phyloP scores from a whole-genome alignment of 2,113 vertebrate species.

The Lanius collurio region DNA sequence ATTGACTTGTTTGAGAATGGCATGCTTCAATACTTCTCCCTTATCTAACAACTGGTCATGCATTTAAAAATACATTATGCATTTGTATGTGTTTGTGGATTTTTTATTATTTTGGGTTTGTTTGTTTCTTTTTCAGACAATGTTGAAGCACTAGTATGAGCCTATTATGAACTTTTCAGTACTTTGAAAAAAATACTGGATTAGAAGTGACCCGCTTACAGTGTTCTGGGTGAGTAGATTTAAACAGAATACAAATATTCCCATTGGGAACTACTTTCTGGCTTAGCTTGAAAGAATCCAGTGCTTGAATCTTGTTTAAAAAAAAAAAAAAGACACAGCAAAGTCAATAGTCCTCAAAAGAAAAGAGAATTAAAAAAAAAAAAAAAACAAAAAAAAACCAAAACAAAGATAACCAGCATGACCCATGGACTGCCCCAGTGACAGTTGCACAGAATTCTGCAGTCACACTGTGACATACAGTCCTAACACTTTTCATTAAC shows the following conservation, averaged over 20 bases:
- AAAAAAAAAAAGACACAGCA: not conserved
- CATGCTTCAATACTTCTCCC: not conserved
- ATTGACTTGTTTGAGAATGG: not conserved
- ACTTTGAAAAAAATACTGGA: not conserved
- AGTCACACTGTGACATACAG: not conserved
- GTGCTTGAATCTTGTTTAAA: not conserved
- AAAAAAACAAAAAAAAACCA: not conserved
- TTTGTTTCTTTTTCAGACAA: not conserved
- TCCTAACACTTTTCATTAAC: not conserved
- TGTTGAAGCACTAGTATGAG: not conserved
- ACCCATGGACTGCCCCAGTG: not conserved
- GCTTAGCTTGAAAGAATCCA: not conserved
- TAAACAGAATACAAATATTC: conserved; percentile 13
- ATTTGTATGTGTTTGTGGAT: not conserved
- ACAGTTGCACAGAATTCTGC: not conserved
- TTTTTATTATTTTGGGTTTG: not conserved
- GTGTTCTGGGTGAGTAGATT: conserved; percentile 2
- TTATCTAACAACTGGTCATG: not conserved
- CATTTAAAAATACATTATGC: not conserved
- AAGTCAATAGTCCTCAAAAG: not conserved
- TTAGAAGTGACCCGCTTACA: not conserved
- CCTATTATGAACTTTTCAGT: not conserved
- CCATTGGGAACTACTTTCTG: not conserved
- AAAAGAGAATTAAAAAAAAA: not conserved
- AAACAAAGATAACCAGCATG: not conserved